phyloP scores from a whole-genome alignment of 2,888 invertebrate genomes.

The Notodromas monacha region DNA sequence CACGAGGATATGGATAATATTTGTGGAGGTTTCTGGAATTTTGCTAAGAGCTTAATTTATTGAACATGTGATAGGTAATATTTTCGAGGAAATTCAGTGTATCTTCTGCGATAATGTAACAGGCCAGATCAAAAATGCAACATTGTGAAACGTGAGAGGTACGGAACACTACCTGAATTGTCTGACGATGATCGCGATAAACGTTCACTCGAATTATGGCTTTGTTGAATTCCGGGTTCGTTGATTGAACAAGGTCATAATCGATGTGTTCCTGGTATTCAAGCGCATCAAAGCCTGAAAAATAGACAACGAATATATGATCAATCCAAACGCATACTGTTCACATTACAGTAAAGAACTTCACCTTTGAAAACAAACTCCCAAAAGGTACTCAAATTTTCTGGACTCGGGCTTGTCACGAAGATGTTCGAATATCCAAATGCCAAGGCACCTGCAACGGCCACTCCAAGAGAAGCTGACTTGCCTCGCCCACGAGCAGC shows the following conservation, averaged over 20 bases:
- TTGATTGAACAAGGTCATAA: slow-evolving; percentile 71
- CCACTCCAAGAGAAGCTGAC: slow-evolving; percentile 76
- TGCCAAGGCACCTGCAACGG: slow-evolving; percentile 47
- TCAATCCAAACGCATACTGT: no score
- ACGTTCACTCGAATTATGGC: slow-evolving; percentile 75
- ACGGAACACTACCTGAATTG: slow-evolving; percentile 65
- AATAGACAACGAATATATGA: slow-evolving; percentile 7
- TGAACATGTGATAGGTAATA: no score
- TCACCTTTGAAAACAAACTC: slow-evolving; percentile 70
- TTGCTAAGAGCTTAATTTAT: no score
- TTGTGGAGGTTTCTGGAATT: no score
- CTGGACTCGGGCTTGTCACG: slow-evolving; percentile 89
- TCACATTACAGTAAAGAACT: no score
- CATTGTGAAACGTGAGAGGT: slow-evolving; percentile 5
- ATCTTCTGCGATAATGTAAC: no score
- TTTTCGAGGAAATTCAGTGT: no score
- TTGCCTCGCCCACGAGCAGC: slow-evolving; percentile 91
- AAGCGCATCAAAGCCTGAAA: slow-evolving; percentile 43
- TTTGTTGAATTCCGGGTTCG: slow-evolving; percentile 82
- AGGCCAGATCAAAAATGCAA: neutral
- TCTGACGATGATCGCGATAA: slow-evolving; percentile 60
- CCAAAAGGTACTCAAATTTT: slow-evolving; percentile 85
- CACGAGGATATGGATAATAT: no score
- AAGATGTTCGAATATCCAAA: slow-evolving; percentile 71
- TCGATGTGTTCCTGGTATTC: slow-evolving; percentile 84